These are phyloP conservation scores for Neodiprion pinetum DNA, from an alignment of 1,140 invertebrate species.

Conservation along the genomic window DNA sequence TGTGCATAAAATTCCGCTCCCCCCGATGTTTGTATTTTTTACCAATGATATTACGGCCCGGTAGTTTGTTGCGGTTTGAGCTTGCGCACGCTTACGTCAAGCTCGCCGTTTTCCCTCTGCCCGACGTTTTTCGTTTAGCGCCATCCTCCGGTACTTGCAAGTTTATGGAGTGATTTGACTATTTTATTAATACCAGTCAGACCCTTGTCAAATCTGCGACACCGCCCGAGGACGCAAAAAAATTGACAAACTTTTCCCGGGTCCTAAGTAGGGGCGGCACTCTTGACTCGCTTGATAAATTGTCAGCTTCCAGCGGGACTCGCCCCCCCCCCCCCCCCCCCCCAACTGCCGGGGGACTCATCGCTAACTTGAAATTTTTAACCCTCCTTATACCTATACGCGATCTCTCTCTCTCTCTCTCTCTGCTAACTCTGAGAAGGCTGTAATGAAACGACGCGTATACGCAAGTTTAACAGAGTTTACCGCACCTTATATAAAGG, in stretches of 20 bases:
- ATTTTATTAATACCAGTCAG: slow-evolving; percentile 15
- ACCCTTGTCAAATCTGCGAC: slow-evolving; percentile 1
- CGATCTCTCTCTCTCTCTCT: too few species aligned
- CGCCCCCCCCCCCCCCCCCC: not conserved
- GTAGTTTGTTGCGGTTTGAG: too few species aligned
- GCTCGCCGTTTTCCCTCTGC: too few species aligned
- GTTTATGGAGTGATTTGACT: slow-evolving; percentile 12
- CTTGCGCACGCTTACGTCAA: too few species aligned
- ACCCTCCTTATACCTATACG: not conserved
- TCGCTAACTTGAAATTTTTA: not conserved
- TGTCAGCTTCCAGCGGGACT: not conserved
- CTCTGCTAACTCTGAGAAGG: too few species aligned
- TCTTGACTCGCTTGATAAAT: slow-evolving; percentile 9
- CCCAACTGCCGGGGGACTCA: not conserved
- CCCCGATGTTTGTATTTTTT: too few species aligned
- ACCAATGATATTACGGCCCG: too few species aligned
- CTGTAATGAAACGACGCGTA: too few species aligned
- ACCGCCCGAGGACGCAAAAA: not conserved
- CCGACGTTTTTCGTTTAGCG: too few species aligned
- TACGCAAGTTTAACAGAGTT: too few species aligned
- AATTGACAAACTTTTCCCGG: slow-evolving; percentile 13
- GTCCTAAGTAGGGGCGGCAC: slow-evolving; percentile 4
- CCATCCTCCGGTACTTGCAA: not conserved
- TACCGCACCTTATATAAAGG: too few species aligned
- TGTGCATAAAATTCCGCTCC: too few species aligned